Percentiles rank a stretch among this genome's conserved stretches.
These are phyloP conservation scores for Ostrea denselamellosa DNA, from an alignment of 1,140 invertebrate species.

Conservation along the genomic window DNA sequence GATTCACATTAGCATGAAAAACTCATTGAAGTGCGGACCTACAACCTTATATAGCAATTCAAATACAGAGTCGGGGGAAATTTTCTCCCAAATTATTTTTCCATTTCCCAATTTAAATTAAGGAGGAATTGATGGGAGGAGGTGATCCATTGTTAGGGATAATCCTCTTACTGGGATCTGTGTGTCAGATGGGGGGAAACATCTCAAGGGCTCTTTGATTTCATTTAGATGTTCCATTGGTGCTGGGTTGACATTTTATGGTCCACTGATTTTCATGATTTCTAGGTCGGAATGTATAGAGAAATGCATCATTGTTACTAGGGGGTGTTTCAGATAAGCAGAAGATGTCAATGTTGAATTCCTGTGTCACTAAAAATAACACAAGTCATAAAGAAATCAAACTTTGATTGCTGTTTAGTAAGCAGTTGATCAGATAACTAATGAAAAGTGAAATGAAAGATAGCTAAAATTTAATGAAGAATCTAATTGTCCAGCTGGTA, in stretches of 20 bases:
- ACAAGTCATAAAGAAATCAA: too few species aligned
- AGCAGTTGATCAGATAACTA: too few species aligned
- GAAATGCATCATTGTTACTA: neutral
- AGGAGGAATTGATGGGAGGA: constrained; percentile 30
- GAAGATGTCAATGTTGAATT: neutral
- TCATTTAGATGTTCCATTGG: constrained; percentile 6
- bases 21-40: neutral
- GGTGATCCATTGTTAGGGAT: neutral
- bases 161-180: neutral
- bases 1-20: constrained; percentile 7
- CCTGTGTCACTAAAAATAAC: neutral
- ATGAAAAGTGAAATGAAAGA: neutral
- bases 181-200: neutral
- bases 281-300: constrained; percentile 10
- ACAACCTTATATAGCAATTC: neutral
- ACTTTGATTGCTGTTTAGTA: too few species aligned
- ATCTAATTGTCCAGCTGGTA: neutral
- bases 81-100: constrained; percentile 9
- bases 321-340: too few species aligned
- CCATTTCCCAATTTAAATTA: neutral
- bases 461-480: neutral
- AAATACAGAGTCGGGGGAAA: neutral
- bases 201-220: neutral
- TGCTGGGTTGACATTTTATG: constrained; percentile 33
- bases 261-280: neutral